Conservation (phyloP, 1,140 invertebrate species). For the Maniola jurtina region DNA sequence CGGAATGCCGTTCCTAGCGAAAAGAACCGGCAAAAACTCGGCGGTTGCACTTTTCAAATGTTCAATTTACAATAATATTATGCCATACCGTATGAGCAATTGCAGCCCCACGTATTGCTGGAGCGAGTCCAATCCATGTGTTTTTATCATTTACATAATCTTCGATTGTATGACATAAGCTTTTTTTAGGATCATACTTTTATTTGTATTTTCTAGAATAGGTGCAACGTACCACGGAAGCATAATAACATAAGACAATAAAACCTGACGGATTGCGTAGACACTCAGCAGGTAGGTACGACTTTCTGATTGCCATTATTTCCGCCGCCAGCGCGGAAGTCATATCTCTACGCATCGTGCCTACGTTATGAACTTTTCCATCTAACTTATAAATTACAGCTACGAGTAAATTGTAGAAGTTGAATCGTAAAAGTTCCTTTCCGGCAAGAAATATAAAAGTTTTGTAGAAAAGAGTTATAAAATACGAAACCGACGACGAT, state of each 20-base stretch:
- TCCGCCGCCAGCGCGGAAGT: constrained; percentile 8
- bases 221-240: constrained; percentile 1
- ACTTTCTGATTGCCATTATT: constrained; percentile 3
- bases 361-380: background rate
- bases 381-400: background rate
- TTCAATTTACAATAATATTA: too few species aligned
- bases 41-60: too few species aligned
- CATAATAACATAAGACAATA: background rate
- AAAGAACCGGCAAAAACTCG: too few species aligned
- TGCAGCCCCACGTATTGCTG: too few species aligned
- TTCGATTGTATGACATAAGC: too few species aligned
- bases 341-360: constrained; percentile 1
- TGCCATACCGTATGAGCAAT: too few species aligned
- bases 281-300: background rate
- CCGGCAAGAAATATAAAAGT: background rate
- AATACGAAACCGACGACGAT: too few species aligned
- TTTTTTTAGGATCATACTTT: too few species aligned
- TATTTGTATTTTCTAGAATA: background rate
- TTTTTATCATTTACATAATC: too few species aligned
- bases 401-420: background rate
- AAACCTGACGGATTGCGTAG: constrained; percentile 11
- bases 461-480: too few species aligned
- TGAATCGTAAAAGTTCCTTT: background rate
- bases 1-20: too few species aligned
- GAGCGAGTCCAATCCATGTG: too few species aligned